Evolutionary conservation across 2,113 vertebrate genomes (phyloP), one percentile per base, ranked within the genome.

Genomic region (Hyla sarda): DNA sequence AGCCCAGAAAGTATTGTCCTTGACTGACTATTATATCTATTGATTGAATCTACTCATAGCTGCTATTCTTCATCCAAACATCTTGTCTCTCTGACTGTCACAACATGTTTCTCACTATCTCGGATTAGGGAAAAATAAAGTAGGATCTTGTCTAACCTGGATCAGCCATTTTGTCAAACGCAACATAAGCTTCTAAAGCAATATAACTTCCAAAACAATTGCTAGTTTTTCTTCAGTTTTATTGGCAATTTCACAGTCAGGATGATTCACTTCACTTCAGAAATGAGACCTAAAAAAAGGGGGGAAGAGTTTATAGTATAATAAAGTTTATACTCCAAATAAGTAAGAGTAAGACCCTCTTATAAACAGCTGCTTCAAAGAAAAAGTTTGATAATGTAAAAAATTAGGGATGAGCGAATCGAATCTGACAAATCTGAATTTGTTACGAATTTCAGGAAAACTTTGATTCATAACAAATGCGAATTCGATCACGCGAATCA

Each of bases 1-100:
- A 47, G 82, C 82, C 82, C 82, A 72, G 82, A 47, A 54, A 83
- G 82, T 45, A 84, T 75, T 74, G 82, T 84, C 71, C 82, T 84
- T 45, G 71, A 84, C 82, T 83, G 67, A 21, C 71, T 74, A 74
- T 74, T 74, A 84, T 74, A 60, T 34, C 48, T 75, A 84, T 84
- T 74, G 69, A 84, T 84, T 84, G 56, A 84, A 84, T 84, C 69
- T 83, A 73, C 82, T 60, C 73, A 34, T 58, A 28, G 32, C 52
- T 84, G 34, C 52, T 54, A 84, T 75, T 72, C 82, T 83, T 84
- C 82, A 74, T 75, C 69, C 82, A 74, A 75, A 84, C 52, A 84
- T 84, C 48, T 72, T 47, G 17, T 45, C 30, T 47, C 30, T 75
- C 23, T 74, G 67, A 47, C 69, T 84, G 82, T 75, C 82, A 84